Evolutionary conservation across 2,113 vertebrate genomes (phyloP), one percentile per base, ranked within the genome.

Genomic region (Phrynosoma platyrhinos): DNA sequence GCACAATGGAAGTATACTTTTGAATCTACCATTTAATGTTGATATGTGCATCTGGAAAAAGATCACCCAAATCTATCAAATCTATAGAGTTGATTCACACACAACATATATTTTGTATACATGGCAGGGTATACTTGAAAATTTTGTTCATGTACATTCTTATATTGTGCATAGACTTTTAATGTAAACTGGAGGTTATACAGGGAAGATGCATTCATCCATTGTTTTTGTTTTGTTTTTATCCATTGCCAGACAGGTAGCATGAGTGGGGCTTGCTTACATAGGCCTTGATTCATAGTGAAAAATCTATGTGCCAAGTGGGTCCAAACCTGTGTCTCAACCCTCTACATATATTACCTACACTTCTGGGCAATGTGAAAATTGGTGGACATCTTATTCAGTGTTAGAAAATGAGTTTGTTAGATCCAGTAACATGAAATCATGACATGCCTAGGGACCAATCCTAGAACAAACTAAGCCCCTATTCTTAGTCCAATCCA

Each of bases 11-110:
- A 87, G 36, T 53, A 18, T 68, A 8, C n/a, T 83, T 76, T 68
- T 88, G 69, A 64, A 87, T 91, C 25, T 85, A 23, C 72, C 84
- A 88, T 91, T 69, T 78, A 88, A 25, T 77, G 14, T 55, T 52
- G 30, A 83, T 83, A 78, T 32, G 55, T 91, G 77, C 74, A 62
- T 83, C 90, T 76, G 7, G 83, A 76, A 40, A 53, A 0, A 12
- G 53, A 1, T 72, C 87, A 87, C 86, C 62, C 20, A 88, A 83
- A 58, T 1, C 0, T 23, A 6, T 91, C 86, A 9, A 79, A 55
- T 82, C 53, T 9, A n/a, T 23, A 81, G 36, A 81, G 7, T 27
- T 62, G 20, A 40, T 75, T 74, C 36, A 62, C 68, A 16, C 72
- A 53, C n/a, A 52, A 25, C 30, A 42, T 75, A 36, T 62, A 23